Evolutionary conservation across 2,113 vertebrate species (phyloP).

Genomic region (Calypte anna): DNA sequence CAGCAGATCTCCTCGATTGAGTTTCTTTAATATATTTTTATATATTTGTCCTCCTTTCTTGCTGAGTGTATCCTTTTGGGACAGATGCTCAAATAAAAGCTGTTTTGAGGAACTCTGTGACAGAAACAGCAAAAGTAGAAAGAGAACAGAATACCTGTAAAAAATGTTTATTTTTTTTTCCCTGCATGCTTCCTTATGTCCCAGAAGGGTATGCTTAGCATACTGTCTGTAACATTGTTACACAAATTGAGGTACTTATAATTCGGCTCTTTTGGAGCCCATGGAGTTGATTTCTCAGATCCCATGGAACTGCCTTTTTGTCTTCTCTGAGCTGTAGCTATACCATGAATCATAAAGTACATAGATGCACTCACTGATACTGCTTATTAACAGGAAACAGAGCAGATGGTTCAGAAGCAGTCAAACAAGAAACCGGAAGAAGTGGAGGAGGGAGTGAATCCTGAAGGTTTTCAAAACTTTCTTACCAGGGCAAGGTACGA

Average conservation of each 20-base stretch:
- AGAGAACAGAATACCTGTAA: neutral
- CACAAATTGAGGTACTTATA: neutral
- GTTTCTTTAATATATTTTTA: neutral
- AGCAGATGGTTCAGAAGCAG: conserved; percentile 83
- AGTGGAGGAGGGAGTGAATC: conserved; percentile 81
- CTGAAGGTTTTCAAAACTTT: conserved; percentile 87
- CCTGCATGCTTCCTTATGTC: neutral
- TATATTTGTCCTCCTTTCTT: neutral
- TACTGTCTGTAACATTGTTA: neutral
- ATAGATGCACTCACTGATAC: conserved; percentile 5
- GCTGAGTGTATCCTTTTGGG: neutral
- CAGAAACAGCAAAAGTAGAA: neutral
- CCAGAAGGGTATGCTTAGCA: neutral
- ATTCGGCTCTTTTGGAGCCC: neutral
- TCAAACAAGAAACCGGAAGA: conserved; percentile 76
- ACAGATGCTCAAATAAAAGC: neutral
- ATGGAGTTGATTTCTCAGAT: neutral
- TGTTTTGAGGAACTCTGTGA: neutral
- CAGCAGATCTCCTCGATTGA: neutral
- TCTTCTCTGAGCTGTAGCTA: neutral
- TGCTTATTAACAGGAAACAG: conserved; percentile 86
- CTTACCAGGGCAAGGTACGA: conserved; percentile 88
- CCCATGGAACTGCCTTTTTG: neutral
- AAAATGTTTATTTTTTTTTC: neutral
- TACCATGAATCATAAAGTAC: neutral